A percentile compares a stretch with the other conserved stretches of the same genome.
These are phyloP conservation scores for Albula glossodonta DNA, from an alignment of 2,113 vertebrate genomes.

Conservation along the genomic window DNA sequence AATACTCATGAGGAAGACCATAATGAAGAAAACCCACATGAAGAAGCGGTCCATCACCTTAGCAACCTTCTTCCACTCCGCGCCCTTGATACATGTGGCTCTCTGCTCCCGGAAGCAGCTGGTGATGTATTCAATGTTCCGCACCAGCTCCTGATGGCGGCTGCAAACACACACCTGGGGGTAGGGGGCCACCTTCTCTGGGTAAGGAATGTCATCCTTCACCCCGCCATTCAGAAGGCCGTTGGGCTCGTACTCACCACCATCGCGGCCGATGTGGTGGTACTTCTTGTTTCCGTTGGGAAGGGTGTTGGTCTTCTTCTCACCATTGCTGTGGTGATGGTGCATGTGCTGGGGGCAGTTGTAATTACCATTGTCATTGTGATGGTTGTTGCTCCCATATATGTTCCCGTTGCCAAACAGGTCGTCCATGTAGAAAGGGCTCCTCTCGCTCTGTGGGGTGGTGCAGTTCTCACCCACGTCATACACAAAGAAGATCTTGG, in stretches of 20 bases:
- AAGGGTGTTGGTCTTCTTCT: conserved; percentile 12
- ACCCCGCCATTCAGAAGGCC: conserved; percentile 62
- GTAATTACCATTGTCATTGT: conserved; percentile 32
- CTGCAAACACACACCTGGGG: conserved; percentile 64
- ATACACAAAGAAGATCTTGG: conserved; percentile 91
- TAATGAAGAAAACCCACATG: conserved; percentile 97
- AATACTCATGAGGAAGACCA: conserved; percentile 97
- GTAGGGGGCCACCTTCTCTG: conserved; percentile 44
- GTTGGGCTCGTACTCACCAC: conserved; percentile 53
- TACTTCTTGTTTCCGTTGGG: conserved; percentile 33
- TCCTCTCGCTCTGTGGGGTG: conserved; percentile 59
- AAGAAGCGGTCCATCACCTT: conserved; percentile 99
- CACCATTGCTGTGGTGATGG: conserved; percentile 35
- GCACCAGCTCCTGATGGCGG: conserved; percentile 74
- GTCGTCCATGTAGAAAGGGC: conserved; percentile 60
- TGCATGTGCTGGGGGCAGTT: conserved; percentile 41
- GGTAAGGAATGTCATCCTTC: conserved; percentile 47
- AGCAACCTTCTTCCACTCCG: conserved; percentile 96
- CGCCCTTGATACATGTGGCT: conserved; percentile 81
- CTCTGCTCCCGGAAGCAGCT: conserved; percentile 88
- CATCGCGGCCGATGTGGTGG: conserved; percentile 51
- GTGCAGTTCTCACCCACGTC: conserved; percentile 95
- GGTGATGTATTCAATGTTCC: conserved; percentile 90
- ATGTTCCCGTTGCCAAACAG: conserved; percentile 41
- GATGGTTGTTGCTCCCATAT: conserved; percentile 34